These are phyloP conservation scores for Trichoplusia ni DNA, from an alignment of 1,140 invertebrate species.

Conservation along the genomic window DNA sequence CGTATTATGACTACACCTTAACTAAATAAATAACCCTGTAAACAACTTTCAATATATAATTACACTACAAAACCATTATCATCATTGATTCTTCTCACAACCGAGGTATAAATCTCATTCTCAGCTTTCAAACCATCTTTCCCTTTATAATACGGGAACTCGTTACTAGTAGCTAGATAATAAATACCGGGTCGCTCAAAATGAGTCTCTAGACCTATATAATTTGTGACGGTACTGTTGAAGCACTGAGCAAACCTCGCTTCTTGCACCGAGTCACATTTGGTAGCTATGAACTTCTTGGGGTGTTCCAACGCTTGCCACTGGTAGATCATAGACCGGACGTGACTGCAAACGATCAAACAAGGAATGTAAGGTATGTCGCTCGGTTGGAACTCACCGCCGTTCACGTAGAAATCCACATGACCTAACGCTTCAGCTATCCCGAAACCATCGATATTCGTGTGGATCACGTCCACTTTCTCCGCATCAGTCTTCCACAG, in stretches of 20 bases:
- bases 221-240: constrained; percentile 56
- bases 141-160: constrained; percentile 69
- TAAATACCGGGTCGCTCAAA: constrained; percentile 64
- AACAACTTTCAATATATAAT: no score
- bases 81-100: constrained; percentile 54
- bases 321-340: constrained; percentile 63
- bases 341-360: constrained; percentile 65
- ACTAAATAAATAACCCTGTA: no score
- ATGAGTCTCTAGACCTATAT: constrained; percentile 56
- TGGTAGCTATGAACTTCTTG: constrained; percentile 63
- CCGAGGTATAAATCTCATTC: constrained; percentile 61
- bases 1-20: no score
- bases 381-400: constrained; percentile 85
- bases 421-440: constrained; percentile 85
- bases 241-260: constrained; percentile 65
- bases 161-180: constrained; percentile 64
- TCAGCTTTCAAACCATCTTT: constrained; percentile 62
- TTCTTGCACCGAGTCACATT: constrained; percentile 64
- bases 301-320: constrained; percentile 70
- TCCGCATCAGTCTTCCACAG: constrained; percentile 82
- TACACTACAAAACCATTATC: constrained; percentile 52
- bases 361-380: constrained; percentile 69
- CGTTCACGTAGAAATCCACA: constrained; percentile 89
- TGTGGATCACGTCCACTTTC: constrained; percentile 85
- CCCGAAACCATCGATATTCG: constrained; percentile 87